phyloP scores from a whole-genome alignment of 1,140 invertebrate species.

The Pseudomyrmex pallidus region DNA sequence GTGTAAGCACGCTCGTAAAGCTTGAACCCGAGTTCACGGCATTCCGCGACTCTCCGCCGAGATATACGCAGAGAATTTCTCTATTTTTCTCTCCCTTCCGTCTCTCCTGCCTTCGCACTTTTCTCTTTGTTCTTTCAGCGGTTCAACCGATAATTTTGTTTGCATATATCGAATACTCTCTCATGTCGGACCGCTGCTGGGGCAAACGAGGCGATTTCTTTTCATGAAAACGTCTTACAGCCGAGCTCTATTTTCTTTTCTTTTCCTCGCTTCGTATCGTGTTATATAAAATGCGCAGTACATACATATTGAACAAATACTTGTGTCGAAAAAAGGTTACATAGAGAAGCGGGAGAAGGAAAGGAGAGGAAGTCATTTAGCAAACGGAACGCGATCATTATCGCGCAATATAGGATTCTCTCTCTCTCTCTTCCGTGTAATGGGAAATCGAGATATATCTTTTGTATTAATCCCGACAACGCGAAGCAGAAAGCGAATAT shows the following conservation, averaged over 20 bases:
- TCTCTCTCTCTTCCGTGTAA: too few species aligned
- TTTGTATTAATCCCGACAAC: neutral
- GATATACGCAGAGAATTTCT: conserved; percentile 25
- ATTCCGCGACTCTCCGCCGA: conserved; percentile 47
- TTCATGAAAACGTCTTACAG: too few species aligned
- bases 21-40: conserved; percentile 79
- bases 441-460: neutral
- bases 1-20: conserved; percentile 72
- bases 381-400: conserved; percentile 5
- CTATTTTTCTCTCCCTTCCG: neutral
- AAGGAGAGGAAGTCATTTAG: neutral
- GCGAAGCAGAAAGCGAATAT: neutral
- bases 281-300: too few species aligned
- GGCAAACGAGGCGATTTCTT: too few species aligned
- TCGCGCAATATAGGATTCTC: neutral
- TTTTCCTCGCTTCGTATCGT: too few species aligned
- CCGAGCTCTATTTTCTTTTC: too few species aligned
- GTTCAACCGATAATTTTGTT: neutral
- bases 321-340: too few species aligned
- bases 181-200: too few species aligned
- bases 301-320: too few species aligned
- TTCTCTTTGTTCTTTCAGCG: neutral
- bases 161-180: neutral
- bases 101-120: neutral
- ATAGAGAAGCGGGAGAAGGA: neutral